Evolutionary conservation across 2,113 vertebrate species (phyloP).

Genomic region (Saccopteryx leptura): DNA sequence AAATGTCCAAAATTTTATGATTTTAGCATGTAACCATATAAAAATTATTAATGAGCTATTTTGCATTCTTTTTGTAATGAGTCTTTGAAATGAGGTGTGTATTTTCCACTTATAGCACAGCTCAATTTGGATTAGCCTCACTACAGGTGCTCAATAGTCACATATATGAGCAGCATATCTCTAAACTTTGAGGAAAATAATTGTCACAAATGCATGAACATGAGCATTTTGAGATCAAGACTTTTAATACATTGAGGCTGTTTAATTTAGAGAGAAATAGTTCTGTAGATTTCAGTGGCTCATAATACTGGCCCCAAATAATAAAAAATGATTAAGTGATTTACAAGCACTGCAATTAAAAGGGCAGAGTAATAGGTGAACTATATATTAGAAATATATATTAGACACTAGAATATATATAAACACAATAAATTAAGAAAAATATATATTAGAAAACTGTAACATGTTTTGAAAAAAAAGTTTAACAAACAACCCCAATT

Average conservation of each 20-base stretch:
- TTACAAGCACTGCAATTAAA: neutral
- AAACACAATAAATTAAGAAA: too few relatives aligned
- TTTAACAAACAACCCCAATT: neutral
- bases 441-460: too few relatives aligned
- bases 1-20: neutral
- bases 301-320: neutral
- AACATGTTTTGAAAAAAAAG: neutral
- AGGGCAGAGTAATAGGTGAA: neutral
- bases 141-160: neutral
- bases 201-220: neutral
- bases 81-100: neutral
- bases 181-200: neutral
- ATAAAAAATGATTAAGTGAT: slow-evolving; percentile 2
- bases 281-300: neutral
- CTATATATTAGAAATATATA: neutral
- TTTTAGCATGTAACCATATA: neutral
- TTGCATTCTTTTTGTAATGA: neutral
- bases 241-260: neutral
- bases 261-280: slow-evolving; percentile 2
- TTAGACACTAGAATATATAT: too few relatives aligned
- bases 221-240: neutral
- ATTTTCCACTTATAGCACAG: neutral
- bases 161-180: neutral
- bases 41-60: neutral
- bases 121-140: neutral